Percentiles rank a stretch among this genome's conserved stretches.
Evolutionary conservation across 2,113 vertebrate genomes (phyloP).

Genomic region (Epinephelus lanceolatus): DNA sequence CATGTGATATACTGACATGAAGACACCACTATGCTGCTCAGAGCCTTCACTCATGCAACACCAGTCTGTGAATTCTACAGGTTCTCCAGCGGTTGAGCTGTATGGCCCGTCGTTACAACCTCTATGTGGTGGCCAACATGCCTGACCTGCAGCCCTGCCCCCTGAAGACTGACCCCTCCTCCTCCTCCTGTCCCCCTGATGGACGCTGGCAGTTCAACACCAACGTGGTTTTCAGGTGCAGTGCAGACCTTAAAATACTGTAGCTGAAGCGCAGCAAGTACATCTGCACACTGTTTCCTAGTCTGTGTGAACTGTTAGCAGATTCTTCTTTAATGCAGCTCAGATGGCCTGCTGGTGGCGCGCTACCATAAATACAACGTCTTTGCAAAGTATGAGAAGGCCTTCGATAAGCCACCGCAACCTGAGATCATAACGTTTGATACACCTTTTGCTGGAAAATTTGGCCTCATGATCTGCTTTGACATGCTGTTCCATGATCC

Average conservation of each 20-base stretch:
- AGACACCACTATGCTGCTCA: not conserved
- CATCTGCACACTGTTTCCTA: not conserved
- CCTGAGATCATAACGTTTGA: conserved; percentile 86
- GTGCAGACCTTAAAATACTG: not conserved
- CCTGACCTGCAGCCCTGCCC: conserved; percentile 88
- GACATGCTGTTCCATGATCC: conserved; percentile 94
- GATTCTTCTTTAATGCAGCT: conserved; percentile 42
- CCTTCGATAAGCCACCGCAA: conserved; percentile 85
- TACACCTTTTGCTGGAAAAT: conserved; percentile 93
- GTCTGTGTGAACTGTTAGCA: not conserved
- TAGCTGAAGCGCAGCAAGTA: not conserved
- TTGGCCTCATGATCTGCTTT: conserved; percentile 94
- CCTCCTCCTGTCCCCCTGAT: conserved; percentile 87
- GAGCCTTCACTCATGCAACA: not conserved
- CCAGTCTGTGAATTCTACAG: conserved; percentile 72
- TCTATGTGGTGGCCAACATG: conserved; percentile 94
- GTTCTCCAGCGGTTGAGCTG: conserved; percentile 92
- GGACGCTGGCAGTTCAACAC: conserved; percentile 95
- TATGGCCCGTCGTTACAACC: conserved; percentile 87
- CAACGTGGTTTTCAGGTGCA: conserved; percentile 86
- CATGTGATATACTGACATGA: not conserved
- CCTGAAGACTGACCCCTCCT: conserved; percentile 61
- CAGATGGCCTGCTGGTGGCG: conserved; percentile 86
- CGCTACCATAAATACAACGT: conserved; percentile 93
- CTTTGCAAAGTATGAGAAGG: conserved; percentile 89